These are phyloP conservation scores for Vombatus ursinus DNA, from an alignment of 2,113 vertebrate species.

Conservation along the genomic window DNA sequence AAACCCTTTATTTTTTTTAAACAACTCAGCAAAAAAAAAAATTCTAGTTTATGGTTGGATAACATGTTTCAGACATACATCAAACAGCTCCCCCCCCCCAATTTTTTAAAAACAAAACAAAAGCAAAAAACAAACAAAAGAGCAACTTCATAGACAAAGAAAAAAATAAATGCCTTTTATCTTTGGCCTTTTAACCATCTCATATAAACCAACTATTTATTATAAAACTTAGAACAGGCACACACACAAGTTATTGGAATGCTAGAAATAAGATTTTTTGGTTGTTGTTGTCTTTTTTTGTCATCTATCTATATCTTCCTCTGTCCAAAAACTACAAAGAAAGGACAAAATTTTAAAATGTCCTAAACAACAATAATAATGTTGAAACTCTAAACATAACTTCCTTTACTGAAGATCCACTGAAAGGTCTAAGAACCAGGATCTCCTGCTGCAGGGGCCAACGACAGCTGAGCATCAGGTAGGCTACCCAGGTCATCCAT, in stretches of 20 bases:
- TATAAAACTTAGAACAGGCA: background rate
- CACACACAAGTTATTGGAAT: background rate
- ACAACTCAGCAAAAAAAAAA: background rate
- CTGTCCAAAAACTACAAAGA: constrained; percentile 40
- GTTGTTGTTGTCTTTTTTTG: background rate
- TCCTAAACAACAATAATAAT: constrained; percentile 4
- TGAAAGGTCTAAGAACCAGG: background rate
- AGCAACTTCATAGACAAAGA: background rate
- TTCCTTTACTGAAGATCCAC: background rate
- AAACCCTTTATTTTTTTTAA: background rate
- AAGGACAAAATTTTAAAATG: constrained; percentile 12
- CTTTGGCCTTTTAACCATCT: background rate
- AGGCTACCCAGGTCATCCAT: background rate
- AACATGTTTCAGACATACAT: background rate
- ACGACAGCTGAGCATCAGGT: background rate
- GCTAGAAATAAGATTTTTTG: background rate
- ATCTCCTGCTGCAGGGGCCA: background rate
- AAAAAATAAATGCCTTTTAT: background rate
- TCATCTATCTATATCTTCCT: constrained; percentile 26
- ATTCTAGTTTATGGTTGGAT: background rate
- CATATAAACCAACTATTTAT: background rate
- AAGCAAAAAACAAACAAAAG: background rate
- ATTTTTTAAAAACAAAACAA: background rate
- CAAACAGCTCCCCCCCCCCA: background rate
- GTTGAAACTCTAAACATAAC: background rate